Evolutionary conservation across 1,140 invertebrate genomes (phyloP), one percentile per base, ranked within the genome.

Genomic region (Drosophila nikananu): DNA sequence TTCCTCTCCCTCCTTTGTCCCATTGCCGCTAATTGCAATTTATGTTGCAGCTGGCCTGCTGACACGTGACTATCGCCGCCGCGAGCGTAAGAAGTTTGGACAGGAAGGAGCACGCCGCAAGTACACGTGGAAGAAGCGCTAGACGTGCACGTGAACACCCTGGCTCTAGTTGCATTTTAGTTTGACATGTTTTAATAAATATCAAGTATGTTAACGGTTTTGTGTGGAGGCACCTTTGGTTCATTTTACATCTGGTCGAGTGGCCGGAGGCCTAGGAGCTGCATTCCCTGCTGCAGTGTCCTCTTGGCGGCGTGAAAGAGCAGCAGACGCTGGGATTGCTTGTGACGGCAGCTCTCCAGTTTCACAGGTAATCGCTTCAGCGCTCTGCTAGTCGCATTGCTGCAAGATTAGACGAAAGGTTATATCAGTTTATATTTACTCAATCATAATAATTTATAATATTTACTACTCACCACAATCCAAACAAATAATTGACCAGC

Each of bases 41-140:
- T 73, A 68, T 76, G 70, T 48, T 95, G 89, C 84, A 96, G 98
- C 98, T 94, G 99, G 99, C 51, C 93, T 99, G 66, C 93, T 99
- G 30, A 97, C 97, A 37, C 94, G 94, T 89, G 99, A 99, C 93
- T 94, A 94, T 55, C 95, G 98, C 63, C 93, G 91, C 35, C 95
- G 95, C 74, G 98, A 99, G 93, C 95, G 99, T 81, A 99, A 99
- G 95, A 99, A 99, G 95, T 96, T 96, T 49, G 99, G 98, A 48
- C 97, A 98, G 94, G 95, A 95, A 91, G 97, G 97, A 86, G 97
- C 98, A 35, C 96, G 99, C 90, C 96, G 96, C 87, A 98, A 98
- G 93, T 98, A 96, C 86, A 98, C 98, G 67, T 99, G 98, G 98
- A 97, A 97, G 92, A 98, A 96, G 91, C 95, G 97, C 94, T 98